These are phyloP conservation scores for Fregata magnificens DNA, from an alignment of 2,113 vertebrate genomes.

Conservation along the genomic window DNA sequence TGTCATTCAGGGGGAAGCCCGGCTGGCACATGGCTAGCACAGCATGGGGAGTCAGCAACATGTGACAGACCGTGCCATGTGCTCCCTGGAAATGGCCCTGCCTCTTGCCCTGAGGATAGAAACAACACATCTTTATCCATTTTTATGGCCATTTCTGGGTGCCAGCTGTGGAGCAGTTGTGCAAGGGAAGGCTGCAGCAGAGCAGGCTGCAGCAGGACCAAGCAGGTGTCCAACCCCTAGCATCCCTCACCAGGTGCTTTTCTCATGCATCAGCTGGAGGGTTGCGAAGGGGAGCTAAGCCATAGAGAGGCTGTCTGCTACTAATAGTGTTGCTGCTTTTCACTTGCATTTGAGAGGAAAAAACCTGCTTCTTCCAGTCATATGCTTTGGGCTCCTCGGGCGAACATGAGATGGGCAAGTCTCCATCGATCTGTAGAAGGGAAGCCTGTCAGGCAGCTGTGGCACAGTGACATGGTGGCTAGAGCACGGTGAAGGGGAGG, in stretches of 20 bases:
- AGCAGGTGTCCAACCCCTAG: neutral
- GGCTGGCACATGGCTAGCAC: neutral
- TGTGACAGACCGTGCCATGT: rapidly evolving
- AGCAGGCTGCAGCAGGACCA: neutral
- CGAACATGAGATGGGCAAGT: neutral
- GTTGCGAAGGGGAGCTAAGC: neutral
- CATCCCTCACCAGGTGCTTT: neutral
- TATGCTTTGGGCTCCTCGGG: neutral
- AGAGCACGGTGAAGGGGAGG: rapidly evolving
- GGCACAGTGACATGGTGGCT: neutral
- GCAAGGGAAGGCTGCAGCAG: neutral
- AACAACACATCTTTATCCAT: neutral
- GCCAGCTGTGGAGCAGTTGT: neutral
- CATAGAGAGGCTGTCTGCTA: neutral
- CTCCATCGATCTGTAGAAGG: neutral
- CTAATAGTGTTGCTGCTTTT: neutral
- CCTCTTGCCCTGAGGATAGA: neutral
- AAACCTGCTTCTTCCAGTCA: neutral
- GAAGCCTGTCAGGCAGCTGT: neutral
- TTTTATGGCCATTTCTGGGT: neutral
- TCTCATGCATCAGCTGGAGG: neutral
- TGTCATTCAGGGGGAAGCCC: neutral
- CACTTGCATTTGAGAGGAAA: neutral
- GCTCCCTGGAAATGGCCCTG: neutral
- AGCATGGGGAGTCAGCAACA: rapidly evolving